Percentiles rank a stretch among this genome's conserved stretches.
phyloP scores from a whole-genome alignment of 2,113 vertebrate genomes.

The Callopanchax toddi region DNA sequence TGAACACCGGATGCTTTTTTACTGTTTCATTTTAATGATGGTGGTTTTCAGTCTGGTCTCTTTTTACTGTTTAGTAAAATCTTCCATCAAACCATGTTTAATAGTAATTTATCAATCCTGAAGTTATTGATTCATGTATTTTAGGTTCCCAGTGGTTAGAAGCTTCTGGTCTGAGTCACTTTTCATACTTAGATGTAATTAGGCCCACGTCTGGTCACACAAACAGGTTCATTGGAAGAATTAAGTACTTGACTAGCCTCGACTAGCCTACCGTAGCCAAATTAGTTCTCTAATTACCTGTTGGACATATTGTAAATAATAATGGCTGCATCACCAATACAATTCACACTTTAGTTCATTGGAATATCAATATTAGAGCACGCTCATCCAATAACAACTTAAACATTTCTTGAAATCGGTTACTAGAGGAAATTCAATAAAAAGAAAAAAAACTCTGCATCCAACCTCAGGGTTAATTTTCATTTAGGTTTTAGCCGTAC shows the following conservation, averaged over 20 bases:
- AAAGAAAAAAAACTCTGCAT: not conserved
- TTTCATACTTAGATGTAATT: conserved; percentile 43
- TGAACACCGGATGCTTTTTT: not conserved
- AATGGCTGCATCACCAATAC: conserved; percentile 64
- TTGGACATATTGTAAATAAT: conserved; percentile 68
- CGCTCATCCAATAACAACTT: conserved; percentile 1
- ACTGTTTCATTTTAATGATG: not conserved
- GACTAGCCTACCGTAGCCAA: conserved; percentile 60
- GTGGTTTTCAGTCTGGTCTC: not conserved
- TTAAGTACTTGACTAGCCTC: conserved; percentile 57
- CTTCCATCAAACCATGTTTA: conserved; percentile 10
- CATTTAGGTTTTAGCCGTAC: not conserved
- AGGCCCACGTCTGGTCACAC: conserved; percentile 45
- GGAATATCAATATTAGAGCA: conserved; percentile 54
- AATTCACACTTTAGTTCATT: conserved; percentile 36
- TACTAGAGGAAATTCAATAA: conserved; percentile 6
- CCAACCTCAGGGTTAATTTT: conserved; percentile 21
- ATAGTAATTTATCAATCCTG: not conserved
- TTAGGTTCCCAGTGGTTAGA: conserved; percentile 4
- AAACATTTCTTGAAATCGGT: conserved; percentile 13
- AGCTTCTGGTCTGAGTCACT: conserved; percentile 16
- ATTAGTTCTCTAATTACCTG: conserved; percentile 50
- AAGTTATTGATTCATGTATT: conserved; percentile 27
- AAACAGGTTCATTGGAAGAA: conserved; percentile 65
- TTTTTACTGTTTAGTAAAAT: not conserved